Conservation (phyloP, 2,797 vertebrate species). For the Oreonectes daqikongensis region DNA sequence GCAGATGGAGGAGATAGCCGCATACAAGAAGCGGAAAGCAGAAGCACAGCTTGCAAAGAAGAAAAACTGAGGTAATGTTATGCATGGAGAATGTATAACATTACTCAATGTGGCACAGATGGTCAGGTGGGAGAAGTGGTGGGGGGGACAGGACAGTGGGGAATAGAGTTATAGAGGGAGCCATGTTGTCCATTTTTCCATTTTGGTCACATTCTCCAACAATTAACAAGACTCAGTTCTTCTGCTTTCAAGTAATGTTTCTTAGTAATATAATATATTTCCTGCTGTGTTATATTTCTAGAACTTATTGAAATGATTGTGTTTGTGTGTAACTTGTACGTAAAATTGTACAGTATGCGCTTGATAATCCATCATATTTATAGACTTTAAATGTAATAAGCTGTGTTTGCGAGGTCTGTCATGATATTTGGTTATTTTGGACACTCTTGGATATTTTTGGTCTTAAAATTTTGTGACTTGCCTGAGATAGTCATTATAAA, state of each 20-base stretch:
- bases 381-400: conserved; percentile 1
- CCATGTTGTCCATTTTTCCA: conserved; percentile 39
- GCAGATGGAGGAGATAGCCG: conserved; percentile 84
- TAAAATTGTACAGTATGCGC: neutral
- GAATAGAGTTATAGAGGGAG: conserved; percentile 23
- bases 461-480: conserved; percentile 34
- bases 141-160: conserved; percentile 32
- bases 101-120: conserved; percentile 61
- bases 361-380: neutral
- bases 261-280: conserved; percentile 41
- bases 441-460: conserved; percentile 31
- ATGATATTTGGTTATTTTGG: conserved; percentile 19
- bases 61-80: conserved; percentile 85
- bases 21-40: conserved; percentile 84
- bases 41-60: conserved; percentile 81
- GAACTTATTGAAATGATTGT: neutral
- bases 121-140: conserved; percentile 48
- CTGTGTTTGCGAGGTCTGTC: conserved; percentile 10
- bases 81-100: conserved; percentile 78
- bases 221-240: conserved; percentile 75
- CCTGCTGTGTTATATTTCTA: neutral
- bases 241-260: conserved; percentile 72
- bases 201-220: conserved; percentile 56
- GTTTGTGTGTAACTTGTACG: neutral
- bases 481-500: conserved; percentile 43